Evolutionary conservation across 2,113 vertebrate species (phyloP).

Genomic region (Astatotilapia flaviijosephi): DNA sequence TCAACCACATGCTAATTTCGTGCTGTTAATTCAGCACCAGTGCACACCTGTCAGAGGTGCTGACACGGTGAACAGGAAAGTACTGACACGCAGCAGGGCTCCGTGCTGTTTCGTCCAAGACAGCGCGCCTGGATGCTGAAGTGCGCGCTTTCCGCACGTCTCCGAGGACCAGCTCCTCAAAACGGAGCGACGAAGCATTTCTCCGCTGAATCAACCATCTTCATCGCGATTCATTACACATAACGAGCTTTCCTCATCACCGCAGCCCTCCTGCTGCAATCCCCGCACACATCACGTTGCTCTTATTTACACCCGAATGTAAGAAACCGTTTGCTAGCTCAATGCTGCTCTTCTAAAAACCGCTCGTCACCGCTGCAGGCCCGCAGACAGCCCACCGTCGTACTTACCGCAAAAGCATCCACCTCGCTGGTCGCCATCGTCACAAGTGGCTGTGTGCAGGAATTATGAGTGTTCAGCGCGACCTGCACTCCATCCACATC

Average conservation of each 20-base stretch:
- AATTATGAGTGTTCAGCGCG: constrained; percentile 42
- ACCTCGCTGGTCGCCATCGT: constrained; percentile 83
- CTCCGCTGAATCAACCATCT: neutral
- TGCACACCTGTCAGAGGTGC: constrained; percentile 5
- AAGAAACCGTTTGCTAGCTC: neutral
- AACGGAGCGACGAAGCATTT: neutral
- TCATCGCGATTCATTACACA: neutral
- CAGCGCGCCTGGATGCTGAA: neutral
- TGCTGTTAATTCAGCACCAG: neutral
- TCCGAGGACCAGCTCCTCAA: neutral
- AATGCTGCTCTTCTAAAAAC: neutral
- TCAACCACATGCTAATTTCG: neutral
- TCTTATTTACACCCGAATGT: neutral
- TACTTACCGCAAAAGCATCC: constrained; percentile 78
- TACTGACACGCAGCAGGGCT: neutral
- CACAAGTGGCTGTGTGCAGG: constrained; percentile 16
- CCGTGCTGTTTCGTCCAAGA: neutral
- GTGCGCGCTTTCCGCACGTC: neutral
- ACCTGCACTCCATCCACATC: constrained; percentile 47
- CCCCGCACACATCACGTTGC: neutral
- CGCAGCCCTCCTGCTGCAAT: neutral
- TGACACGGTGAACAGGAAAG: neutral
- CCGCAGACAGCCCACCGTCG: neutral
- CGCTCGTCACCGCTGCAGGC: neutral
- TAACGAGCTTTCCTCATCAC: neutral